Conservation (phyloP, 2,113 vertebrate species). For the Todiramphus saurophagus region DNA sequence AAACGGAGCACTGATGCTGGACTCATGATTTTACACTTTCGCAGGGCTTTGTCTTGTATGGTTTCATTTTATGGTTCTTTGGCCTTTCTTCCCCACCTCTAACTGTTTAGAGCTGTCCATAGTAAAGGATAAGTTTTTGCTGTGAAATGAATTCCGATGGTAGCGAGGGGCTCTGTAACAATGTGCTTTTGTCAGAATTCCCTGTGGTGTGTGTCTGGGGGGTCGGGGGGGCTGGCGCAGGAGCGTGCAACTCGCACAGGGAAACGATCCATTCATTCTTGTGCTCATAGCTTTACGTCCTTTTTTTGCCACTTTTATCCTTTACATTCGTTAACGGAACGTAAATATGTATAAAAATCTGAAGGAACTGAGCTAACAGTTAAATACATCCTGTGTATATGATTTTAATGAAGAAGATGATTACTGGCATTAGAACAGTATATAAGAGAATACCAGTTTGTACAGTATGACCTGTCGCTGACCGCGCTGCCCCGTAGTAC, state of each 20-base stretch:
- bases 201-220: slow-evolving; percentile 49
- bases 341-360: slow-evolving; percentile 97
- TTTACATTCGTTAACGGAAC: slow-evolving; percentile 79
- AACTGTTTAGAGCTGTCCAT: slow-evolving; percentile 68
- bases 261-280: slow-evolving; percentile 30
- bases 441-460: slow-evolving; percentile 78
- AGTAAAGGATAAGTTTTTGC: slow-evolving; percentile 66
- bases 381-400: slow-evolving; percentile 90
- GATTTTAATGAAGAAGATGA: slow-evolving; percentile 94
- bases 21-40: slow-evolving; percentile 75
- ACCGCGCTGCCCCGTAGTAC: slow-evolving; percentile 49
- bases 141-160: slow-evolving; percentile 67
- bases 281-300: slow-evolving; percentile 69
- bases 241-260: slow-evolving; percentile 23
- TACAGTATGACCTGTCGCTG: slow-evolving; percentile 79
- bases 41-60: slow-evolving; percentile 77
- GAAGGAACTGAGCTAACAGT: slow-evolving; percentile 92
- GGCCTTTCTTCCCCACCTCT: slow-evolving; percentile 68
- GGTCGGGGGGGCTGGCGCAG: slow-evolving; percentile 67
- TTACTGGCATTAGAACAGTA: slow-evolving; percentile 80
- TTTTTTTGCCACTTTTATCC: slow-evolving; percentile 70
- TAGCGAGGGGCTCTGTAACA: slow-evolving; percentile 57
- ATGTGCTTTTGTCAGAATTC: slow-evolving; percentile 65
- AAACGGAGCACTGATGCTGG: slow-evolving; percentile 79
- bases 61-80: slow-evolving; percentile 76